Conservation (phyloP, 2,888 invertebrate genomes). For the Monoplex corrugatus region DNA sequence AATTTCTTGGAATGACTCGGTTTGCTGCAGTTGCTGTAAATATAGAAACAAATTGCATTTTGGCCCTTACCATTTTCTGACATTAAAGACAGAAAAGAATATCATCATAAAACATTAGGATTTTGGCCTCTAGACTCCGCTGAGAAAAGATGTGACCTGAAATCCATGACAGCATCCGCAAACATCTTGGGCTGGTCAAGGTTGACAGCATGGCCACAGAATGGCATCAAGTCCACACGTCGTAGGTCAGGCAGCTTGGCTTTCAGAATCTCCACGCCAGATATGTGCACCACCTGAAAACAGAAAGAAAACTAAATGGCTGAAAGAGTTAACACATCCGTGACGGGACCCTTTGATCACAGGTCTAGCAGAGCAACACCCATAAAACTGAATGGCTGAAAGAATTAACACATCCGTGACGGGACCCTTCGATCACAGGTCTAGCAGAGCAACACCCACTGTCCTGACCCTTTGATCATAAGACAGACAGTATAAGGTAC, state of each 20-base stretch:
- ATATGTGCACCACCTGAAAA: conserved; percentile 72
- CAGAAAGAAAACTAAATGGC: neutral
- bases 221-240: conserved; percentile 68
- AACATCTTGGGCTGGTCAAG: conserved; percentile 65
- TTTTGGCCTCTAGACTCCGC: neutral
- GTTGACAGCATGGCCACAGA: conserved; percentile 77
- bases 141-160: conserved; percentile 23
- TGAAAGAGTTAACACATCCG: too few species aligned
- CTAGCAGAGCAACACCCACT: too few species aligned
- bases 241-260: conserved; percentile 70
- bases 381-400: too few species aligned
- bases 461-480: too few species aligned
- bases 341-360: too few species aligned
- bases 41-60: too few species aligned
- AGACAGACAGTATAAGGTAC: too few species aligned
- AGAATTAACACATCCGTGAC: too few species aligned
- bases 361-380: too few species aligned
- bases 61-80: neutral
- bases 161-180: conserved; percentile 52
- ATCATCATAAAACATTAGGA: neutral
- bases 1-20: too few species aligned
- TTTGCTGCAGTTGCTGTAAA: too few species aligned
- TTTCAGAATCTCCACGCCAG: conserved; percentile 69
- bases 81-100: neutral
- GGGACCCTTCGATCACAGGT: too few species aligned